These are phyloP conservation scores for Camarhynchus parvulus DNA, from an alignment of 2,113 vertebrate genomes.

Conservation along the genomic window DNA sequence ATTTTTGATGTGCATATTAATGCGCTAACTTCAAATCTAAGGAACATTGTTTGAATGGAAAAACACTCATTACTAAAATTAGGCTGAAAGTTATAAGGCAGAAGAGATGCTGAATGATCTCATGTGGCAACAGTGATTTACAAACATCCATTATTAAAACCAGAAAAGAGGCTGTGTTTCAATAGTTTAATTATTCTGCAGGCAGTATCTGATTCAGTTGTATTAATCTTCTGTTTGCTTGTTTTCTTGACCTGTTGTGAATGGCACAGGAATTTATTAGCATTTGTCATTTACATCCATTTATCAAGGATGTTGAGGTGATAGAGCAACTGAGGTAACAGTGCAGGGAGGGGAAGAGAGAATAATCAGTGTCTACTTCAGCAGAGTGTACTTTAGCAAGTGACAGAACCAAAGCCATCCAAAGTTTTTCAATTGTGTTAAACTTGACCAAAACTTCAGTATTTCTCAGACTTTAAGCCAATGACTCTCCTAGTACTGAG, in stretches of 20 bases:
- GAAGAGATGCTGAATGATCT: conserved; percentile 8
- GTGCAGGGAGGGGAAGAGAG: background rate
- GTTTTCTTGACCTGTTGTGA: conserved; percentile 34
- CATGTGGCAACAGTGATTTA: conserved; percentile 30
- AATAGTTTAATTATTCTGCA: conserved; percentile 10
- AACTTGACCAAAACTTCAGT: background rate
- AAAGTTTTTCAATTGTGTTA: background rate
- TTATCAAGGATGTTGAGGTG: background rate
- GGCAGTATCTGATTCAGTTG: background rate
- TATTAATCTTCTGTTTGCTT: conserved; percentile 21
- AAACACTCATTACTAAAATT: conserved; percentile 47
- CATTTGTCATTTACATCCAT: background rate
- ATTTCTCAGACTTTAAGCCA: background rate
- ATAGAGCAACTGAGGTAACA: background rate
- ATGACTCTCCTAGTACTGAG: background rate
- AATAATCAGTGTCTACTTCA: background rate
- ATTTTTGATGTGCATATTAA: conserved; percentile 53
- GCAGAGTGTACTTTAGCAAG: background rate
- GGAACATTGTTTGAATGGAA: conserved; percentile 39
- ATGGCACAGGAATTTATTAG: background rate
- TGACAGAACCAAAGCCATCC: background rate
- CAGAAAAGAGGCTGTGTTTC: background rate
- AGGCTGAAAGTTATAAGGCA: background rate
- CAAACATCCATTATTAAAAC: conserved; percentile 1
- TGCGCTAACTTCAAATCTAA: background rate